These are phyloP conservation scores for Hypotaenidia okinawae DNA, from an alignment of 2,797 vertebrate genomes.

Conservation along the genomic window DNA sequence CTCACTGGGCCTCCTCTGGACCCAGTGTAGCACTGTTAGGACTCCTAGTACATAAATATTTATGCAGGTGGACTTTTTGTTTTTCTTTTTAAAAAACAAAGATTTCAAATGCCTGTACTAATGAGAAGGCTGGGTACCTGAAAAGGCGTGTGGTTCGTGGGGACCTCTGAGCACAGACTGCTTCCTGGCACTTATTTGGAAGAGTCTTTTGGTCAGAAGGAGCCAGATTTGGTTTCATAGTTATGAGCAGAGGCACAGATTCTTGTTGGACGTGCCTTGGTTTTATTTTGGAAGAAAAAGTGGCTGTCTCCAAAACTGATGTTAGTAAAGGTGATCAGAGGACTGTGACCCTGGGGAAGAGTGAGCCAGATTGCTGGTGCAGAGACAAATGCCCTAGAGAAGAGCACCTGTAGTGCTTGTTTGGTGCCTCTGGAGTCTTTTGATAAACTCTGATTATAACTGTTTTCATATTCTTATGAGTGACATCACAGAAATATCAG, in stretches of 20 bases:
- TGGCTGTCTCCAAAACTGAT: not conserved
- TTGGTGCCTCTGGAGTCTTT: not conserved
- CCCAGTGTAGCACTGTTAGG: not conserved
- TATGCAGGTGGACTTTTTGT: not conserved
- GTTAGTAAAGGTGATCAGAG: not conserved
- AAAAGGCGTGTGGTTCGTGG: accelerated
- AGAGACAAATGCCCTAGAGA: not conserved
- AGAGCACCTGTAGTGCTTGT: not conserved
- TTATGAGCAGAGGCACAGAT: not conserved
- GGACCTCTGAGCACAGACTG: not conserved
- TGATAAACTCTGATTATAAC: not conserved
- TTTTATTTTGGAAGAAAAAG: not conserved
- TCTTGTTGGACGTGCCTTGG: not conserved
- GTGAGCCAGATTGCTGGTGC: not conserved
- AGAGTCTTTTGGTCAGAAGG: not conserved
- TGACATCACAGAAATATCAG: not conserved
- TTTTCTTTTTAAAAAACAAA: not conserved
- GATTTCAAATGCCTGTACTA: not conserved
- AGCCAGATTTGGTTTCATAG: not conserved
- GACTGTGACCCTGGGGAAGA: not conserved
- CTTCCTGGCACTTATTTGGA: not conserved
- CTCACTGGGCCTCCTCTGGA: not conserved
- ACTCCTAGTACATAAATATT: not conserved
- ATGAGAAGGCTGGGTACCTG: not conserved
- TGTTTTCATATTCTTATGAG: not conserved